A percentile compares a stretch with the other conserved stretches of the same genome.
Evolutionary conservation across 1,140 invertebrate species (phyloP).

Genomic region (Drosophila teissieri): DNA sequence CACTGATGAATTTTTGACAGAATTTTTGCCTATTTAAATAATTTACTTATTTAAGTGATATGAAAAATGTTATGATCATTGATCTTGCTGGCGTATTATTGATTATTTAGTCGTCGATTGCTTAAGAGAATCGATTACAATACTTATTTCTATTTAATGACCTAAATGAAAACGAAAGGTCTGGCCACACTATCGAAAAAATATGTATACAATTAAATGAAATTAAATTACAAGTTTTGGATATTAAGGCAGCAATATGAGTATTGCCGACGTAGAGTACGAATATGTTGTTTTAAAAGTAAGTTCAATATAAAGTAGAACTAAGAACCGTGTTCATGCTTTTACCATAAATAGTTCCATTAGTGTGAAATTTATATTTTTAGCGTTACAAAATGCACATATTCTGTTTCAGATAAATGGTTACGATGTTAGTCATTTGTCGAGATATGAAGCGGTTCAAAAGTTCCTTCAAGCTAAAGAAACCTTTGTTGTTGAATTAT

Average conservation of each 20-base stretch:
- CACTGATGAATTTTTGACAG: no score
- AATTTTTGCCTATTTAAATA: no score
- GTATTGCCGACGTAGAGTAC: conserved; percentile 49
- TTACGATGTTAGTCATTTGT: conserved; percentile 88
- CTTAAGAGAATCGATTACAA: no score
- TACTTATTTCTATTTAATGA: no score
- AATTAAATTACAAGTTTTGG: conserved; percentile 46
- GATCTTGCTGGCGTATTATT: no score
- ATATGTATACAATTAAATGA: conserved; percentile 40
- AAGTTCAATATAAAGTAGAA: neutral
- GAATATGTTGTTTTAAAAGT: conserved; percentile 77
- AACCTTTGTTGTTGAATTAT: conserved; percentile 90
- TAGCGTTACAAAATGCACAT: neutral
- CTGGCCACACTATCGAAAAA: conserved; percentile 31
- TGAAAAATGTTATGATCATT: no score
- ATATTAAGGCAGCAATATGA: conserved; percentile 44
- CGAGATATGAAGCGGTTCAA: conserved; percentile 90
- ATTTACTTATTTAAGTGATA: no score
- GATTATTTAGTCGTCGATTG: no score
- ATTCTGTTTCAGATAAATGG: conserved; percentile 88
- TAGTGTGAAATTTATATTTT: no score
- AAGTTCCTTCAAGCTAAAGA: conserved; percentile 89
- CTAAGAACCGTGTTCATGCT: neutral
- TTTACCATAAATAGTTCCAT: neutral
- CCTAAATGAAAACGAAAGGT: no score